These are phyloP conservation scores for Augochlorella aurata DNA, from an alignment of 2,888 invertebrate genomes.

Conservation along the genomic window DNA sequence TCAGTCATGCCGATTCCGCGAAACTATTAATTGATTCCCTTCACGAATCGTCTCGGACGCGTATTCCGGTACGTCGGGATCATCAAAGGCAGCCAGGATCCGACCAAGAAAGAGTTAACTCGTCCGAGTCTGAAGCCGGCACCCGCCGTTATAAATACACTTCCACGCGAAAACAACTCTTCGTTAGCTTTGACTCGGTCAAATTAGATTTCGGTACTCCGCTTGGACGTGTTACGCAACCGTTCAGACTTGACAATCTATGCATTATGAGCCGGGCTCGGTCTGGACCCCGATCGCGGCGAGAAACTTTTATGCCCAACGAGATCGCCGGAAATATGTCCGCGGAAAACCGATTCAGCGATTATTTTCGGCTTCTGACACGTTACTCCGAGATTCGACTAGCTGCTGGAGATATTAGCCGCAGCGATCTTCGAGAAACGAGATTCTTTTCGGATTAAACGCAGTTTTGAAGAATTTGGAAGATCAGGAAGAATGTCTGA, in stretches of 20 bases:
- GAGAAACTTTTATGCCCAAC: not conserved
- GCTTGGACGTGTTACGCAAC: conserved; percentile 55
- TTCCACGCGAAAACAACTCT: conserved; percentile 62
- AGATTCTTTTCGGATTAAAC: no score
- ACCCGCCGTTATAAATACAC: conserved; percentile 62
- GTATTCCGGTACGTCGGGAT: conserved; percentile 11
- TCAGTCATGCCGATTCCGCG: conserved; percentile 7
- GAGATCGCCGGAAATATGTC: not conserved
- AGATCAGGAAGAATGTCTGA: no score
- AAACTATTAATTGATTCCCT: conserved; percentile 18
- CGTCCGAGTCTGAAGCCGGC: conserved; percentile 32
- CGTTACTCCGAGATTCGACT: not conserved
- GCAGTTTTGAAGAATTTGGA: no score
- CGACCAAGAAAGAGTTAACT: conserved; percentile 52
- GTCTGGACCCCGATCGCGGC: not conserved
- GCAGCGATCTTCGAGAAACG: no score
- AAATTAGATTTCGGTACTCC: conserved; percentile 60
- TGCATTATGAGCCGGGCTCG: conserved; percentile 3
- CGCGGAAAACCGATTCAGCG: not conserved
- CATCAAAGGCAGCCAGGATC: conserved; percentile 47
- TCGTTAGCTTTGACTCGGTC: conserved; percentile 65
- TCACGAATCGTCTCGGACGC: conserved; percentile 1
- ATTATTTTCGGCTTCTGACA: not conserved
- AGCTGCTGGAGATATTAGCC: not conserved
- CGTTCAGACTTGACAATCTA: conserved; percentile 46